phyloP scores from a whole-genome alignment of 2,797 vertebrate species.

The Mus caroli region DNA sequence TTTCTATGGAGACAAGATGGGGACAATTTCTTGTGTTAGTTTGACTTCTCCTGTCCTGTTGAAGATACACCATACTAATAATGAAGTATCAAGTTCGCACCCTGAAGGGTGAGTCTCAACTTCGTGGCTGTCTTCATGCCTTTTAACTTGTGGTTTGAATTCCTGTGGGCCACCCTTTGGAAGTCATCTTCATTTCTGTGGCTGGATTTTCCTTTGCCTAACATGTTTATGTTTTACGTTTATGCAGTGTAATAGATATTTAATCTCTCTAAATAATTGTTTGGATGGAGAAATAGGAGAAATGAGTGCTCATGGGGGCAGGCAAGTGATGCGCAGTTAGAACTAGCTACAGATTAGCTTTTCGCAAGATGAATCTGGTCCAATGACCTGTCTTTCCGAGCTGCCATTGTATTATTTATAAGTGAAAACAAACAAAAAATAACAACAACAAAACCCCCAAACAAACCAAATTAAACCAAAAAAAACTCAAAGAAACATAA shows the following conservation, averaged over 20 bases:
- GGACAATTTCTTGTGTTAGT: background rate
- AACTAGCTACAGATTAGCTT: background rate
- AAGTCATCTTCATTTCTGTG: background rate
- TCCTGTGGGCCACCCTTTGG: background rate
- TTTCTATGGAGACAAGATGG: background rate
- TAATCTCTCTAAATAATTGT: background rate
- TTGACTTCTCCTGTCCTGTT: background rate
- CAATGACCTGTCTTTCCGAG: background rate
- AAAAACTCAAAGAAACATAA: background rate
- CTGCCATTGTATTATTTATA: background rate
- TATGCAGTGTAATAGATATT: background rate
- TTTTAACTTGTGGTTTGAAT: background rate
- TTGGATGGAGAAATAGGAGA: conserved; percentile 10
- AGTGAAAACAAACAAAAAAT: background rate
- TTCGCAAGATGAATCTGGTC: background rate
- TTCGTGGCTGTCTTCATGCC: background rate
- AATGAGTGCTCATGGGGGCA: background rate
- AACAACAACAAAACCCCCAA: background rate
- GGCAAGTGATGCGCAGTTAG: background rate
- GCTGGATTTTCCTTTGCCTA: conserved; percentile 30
- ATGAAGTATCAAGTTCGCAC: background rate
- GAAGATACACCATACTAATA: background rate
- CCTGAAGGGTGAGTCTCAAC: background rate
- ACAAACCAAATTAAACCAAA: too few relatives aligned
- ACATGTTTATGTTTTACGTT: background rate